Conservation (phyloP, 2,888 invertebrate species). For the Dusona sp. region DNA sequence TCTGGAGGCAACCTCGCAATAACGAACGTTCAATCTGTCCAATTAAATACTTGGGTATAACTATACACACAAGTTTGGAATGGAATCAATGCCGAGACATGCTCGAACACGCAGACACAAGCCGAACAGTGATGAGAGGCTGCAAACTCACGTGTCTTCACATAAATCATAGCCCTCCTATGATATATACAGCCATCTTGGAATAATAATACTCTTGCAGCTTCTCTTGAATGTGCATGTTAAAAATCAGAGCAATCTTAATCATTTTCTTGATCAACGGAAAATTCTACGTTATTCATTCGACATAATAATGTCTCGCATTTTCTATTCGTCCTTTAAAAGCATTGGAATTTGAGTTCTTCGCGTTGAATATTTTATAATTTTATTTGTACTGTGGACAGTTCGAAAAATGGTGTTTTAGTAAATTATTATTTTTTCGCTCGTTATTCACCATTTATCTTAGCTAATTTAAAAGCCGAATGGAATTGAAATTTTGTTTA, state of each 20-base stretch:
- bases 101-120: constrained; percentile 29
- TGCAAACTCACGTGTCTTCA: constrained; percentile 46
- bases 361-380: too few species aligned
- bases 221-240: constrained; percentile 7
- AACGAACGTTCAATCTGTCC: constrained; percentile 62
- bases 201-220: constrained; percentile 35
- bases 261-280: constrained; percentile 7
- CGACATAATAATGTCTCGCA: not conserved
- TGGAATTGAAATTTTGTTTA: too few species aligned
- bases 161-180: constrained; percentile 54
- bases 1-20: constrained; percentile 39
- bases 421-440: too few species aligned
- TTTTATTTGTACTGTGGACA: too few species aligned
- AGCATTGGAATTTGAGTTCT: too few species aligned
- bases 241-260: constrained; percentile 17
- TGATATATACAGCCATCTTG: constrained; percentile 24
- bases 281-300: not conserved
- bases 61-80: constrained; percentile 26
- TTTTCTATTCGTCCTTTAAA: not conserved
- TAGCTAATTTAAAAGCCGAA: too few species aligned
- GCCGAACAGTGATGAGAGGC: constrained; percentile 38
- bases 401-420: too few species aligned
- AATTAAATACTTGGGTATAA: constrained; percentile 60
- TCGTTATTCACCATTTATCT: too few species aligned
- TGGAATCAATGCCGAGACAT: constrained; percentile 51